phyloP scores from a whole-genome alignment of 2,888 invertebrate genomes.

The Agriotes lineatus region DNA sequence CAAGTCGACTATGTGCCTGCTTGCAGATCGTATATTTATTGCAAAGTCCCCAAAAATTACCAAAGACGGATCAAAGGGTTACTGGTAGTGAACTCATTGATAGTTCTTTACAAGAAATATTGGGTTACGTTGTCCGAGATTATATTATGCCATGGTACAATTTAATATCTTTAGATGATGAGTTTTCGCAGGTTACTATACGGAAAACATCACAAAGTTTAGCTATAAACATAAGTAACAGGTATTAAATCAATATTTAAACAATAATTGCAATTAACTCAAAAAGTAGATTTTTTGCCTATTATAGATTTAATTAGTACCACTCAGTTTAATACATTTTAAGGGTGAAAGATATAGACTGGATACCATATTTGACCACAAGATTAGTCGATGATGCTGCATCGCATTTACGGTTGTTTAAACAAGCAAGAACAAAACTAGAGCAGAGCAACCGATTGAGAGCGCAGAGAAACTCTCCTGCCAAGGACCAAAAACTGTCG shows the following conservation, averaged over 20 bases:
- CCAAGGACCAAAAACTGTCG: slow-evolving; percentile 59
- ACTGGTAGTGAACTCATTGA: slow-evolving; percentile 90
- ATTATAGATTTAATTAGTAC: neutral
- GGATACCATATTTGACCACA: slow-evolving; percentile 90
- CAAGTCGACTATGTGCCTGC: slow-evolving; percentile 3
- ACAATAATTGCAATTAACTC: no score
- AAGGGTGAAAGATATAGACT: slow-evolving; percentile 86
- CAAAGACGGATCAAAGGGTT: slow-evolving; percentile 73
- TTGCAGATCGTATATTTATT: slow-evolving; percentile 57
- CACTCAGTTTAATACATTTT: slow-evolving; percentile 1
- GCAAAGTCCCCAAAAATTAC: slow-evolving; percentile 58
- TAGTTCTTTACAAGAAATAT: slow-evolving; percentile 86
- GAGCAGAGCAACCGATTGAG: slow-evolving; percentile 58
- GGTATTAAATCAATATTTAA: no score
- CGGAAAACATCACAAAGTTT: slow-evolving; percentile 78
- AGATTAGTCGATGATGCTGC: slow-evolving; percentile 91
- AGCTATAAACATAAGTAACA: slow-evolving; percentile 78
- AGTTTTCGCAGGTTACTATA: slow-evolving; percentile 77
- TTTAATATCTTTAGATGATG: slow-evolving; percentile 77
- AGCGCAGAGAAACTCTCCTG: slow-evolving; percentile 59
- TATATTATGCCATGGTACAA: slow-evolving; percentile 84
- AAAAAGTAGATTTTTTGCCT: neutral
- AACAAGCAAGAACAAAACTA: slow-evolving; percentile 76
- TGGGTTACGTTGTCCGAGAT: slow-evolving; percentile 84
- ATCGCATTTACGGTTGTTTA: slow-evolving; percentile 87